Conservation (phyloP, 2,888 invertebrate genomes). For the Drosophila histrio region DNA sequence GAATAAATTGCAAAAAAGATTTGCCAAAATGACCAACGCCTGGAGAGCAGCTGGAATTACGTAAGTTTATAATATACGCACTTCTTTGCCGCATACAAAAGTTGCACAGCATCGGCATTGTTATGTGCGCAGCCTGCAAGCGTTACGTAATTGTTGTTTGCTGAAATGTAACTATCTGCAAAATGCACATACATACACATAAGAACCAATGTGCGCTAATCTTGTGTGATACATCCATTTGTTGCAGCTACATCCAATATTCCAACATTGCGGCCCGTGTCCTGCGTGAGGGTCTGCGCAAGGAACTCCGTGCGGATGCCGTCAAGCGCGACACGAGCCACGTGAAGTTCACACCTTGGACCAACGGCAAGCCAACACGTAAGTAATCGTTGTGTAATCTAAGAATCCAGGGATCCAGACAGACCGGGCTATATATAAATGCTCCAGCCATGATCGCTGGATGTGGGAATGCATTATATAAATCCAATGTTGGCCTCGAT, state of each 20-base stretch:
- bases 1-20: slow-evolving; percentile 42
- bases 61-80: slow-evolving; percentile 85
- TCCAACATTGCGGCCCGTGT: slow-evolving; percentile 96
- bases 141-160: slow-evolving; percentile 68
- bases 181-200: not conserved
- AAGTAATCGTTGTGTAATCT: slow-evolving; percentile 84
- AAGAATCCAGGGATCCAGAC: not conserved
- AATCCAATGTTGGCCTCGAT: slow-evolving; percentile 9
- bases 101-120: not conserved
- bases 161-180: slow-evolving; percentile 4
- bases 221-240: not conserved
- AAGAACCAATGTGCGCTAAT: not conserved
- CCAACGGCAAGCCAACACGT: slow-evolving; percentile 94
- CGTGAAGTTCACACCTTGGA: slow-evolving; percentile 94
- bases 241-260: slow-evolving; percentile 95
- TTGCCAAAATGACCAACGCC: slow-evolving; percentile 87
- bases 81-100: too few species aligned
- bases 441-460: not conserved
- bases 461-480: slow-evolving; percentile 27
- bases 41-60: slow-evolving; percentile 94
- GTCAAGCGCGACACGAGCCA: slow-evolving; percentile 90
- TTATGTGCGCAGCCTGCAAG: slow-evolving; percentile 3
- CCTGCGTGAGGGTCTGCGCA: slow-evolving; percentile 91
- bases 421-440: not conserved
- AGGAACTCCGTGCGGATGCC: slow-evolving; percentile 90